phyloP scores from a whole-genome alignment of 1,140 invertebrate species.

The Pseudomyrmex cubaensis region DNA sequence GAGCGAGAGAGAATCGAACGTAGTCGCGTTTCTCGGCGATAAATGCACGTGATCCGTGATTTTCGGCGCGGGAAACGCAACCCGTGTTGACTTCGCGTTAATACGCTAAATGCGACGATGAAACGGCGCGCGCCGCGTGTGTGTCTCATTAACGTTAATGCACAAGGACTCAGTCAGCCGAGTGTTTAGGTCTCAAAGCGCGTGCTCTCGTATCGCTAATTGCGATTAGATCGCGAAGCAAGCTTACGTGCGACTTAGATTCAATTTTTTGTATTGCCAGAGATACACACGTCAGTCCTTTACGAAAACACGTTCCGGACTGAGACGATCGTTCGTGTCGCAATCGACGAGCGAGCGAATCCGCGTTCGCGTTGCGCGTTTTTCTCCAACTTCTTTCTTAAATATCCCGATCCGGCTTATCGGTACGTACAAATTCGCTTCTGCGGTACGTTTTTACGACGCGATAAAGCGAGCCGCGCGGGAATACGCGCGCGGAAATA shows the following conservation, averaged over 20 bases:
- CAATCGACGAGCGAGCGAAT: not conserved
- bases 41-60: slow-evolving; percentile 5
- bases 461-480: slow-evolving; percentile 63
- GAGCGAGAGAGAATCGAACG: slow-evolving; percentile 25
- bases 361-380: not conserved
- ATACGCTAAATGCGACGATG: not conserved
- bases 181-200: not conserved
- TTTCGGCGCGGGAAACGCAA: slow-evolving; percentile 6
- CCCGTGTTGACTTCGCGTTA: slow-evolving; percentile 24
- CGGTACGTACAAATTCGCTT: slow-evolving; percentile 51
- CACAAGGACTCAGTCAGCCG: not conserved
- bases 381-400: not conserved
- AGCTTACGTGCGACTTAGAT: too few species aligned
- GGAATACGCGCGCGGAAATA: slow-evolving; percentile 55
- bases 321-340: too few species aligned
- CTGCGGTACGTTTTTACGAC: slow-evolving; percentile 42
- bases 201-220: not conserved
- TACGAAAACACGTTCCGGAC: too few species aligned
- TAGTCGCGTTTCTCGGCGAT: slow-evolving; percentile 30
- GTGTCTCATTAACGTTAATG: slow-evolving; percentile 24
- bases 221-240: not conserved
- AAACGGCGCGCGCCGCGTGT: too few species aligned
- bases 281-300: too few species aligned
- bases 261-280: too few species aligned
- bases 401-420: slow-evolving; percentile 34